Evolutionary conservation across 2,113 vertebrate species (phyloP).

Genomic region (Pygoscelis adeliae): DNA sequence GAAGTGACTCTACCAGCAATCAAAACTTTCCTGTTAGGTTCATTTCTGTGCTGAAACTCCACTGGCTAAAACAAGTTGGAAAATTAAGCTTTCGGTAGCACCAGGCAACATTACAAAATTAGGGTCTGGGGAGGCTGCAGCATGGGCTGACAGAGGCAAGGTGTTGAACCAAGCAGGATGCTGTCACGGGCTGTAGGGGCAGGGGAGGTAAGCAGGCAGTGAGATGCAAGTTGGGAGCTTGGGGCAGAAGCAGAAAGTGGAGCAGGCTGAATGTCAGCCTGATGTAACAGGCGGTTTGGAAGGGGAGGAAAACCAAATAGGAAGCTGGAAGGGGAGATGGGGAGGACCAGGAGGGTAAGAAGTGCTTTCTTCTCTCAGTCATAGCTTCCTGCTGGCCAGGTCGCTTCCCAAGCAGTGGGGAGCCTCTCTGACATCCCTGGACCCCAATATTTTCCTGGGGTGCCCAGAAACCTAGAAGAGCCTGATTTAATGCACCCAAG

Average conservation of each 20-base stretch:
- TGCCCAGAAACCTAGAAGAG: not conserved
- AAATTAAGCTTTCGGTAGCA: not conserved
- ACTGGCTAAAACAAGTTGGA: not conserved
- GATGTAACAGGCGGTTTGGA: not conserved
- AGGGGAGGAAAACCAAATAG: not conserved
- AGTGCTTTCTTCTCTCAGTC: not conserved
- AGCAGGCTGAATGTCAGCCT: not conserved
- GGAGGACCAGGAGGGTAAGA: not conserved
- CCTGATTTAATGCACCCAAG: not conserved
- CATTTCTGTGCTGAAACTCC: not conserved
- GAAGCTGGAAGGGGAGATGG: not conserved
- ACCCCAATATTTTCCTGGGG: not conserved
- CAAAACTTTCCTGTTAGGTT: not conserved
- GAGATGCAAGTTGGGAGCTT: not conserved
- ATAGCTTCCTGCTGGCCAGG: not conserved
- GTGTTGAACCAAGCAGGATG: not conserved
- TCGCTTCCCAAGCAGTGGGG: accelerated
- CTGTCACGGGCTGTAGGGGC: not conserved
- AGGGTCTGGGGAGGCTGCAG: not conserved
- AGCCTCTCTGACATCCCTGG: not conserved
- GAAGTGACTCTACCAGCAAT: not conserved
- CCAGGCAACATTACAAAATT: not conserved
- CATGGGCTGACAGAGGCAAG: not conserved
- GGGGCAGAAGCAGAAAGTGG: not conserved
- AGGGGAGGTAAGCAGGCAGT: not conserved